These are phyloP conservation scores for Ylistrum balloti DNA, from an alignment of 1,140 invertebrate species.

Conservation along the genomic window DNA sequence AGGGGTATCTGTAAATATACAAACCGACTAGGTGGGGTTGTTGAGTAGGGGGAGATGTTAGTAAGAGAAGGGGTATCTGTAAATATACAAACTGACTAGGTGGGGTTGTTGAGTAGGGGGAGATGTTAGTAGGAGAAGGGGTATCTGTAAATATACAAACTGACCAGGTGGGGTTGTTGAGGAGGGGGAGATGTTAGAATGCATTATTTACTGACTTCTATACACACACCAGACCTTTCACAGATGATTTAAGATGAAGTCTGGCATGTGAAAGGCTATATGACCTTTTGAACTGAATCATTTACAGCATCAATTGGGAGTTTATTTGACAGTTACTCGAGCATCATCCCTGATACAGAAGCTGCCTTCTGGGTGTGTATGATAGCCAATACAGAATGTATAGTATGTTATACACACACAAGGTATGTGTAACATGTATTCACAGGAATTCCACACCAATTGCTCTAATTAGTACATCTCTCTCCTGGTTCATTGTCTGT, in stretches of 20 bases:
- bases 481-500: too few relatives aligned
- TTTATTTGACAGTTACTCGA: neutral
- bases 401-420: too few relatives aligned
- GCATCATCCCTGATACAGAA: neutral
- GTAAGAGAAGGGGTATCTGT: too few relatives aligned
- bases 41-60: too few relatives aligned
- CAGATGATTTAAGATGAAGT: neutral
- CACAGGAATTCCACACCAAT: neutral
- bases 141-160: too few relatives aligned
- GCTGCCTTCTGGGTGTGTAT: neutral
- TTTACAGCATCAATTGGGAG: constrained; percentile 14
- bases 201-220: neutral
- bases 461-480: neutral
- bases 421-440: neutral
- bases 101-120: neutral
- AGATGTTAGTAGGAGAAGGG: too few relatives aligned
- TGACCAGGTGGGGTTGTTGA: neutral
- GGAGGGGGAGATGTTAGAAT: neutral
- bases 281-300: constrained; percentile 32
- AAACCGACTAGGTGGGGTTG: too few relatives aligned
- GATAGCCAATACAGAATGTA: neutral
- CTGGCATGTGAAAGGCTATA: constrained; percentile 11
- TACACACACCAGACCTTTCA: constrained; percentile 25
- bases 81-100: constrained; percentile 8
- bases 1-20: too few relatives aligned